Evolutionary conservation across 2,113 vertebrate species (phyloP), one percentile per base, ranked within the genome.

Genomic region (Cinclus cinclus): DNA sequence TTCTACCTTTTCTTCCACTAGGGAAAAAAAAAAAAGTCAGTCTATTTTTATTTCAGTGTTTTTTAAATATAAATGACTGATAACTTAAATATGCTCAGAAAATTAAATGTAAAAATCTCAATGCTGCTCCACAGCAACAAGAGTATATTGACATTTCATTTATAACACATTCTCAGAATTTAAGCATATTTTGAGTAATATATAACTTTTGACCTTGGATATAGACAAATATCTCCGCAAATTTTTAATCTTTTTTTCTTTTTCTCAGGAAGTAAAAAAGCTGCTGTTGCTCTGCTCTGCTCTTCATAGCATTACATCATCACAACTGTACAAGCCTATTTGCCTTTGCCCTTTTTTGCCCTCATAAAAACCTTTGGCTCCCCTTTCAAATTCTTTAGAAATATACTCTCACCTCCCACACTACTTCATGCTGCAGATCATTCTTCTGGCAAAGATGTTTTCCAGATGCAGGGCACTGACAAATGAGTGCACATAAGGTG

Each of bases 381-480:
- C 69, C 68, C 69, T 73, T 96, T 93, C 75, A 90, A 91, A 93
- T 83, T 88, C 83, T 95, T 79, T 25, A 90, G 92, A 97, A 97
- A 94, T 69, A 85, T 49, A 95, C n/a, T 56, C 31, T 92, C 92
- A 85, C 81, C 88, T 96, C 70, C 65, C 84, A 94, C 89, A 86
- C 80, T 68, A 90, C 80, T 87, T 95, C 91, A 91, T 91, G 86
- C 47, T 83, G 60, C 52, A 86, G 89, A 96, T 69, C 62, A 83
- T 89, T 92, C 81, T 94, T 91, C 74, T 2, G 0, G 55, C 58
- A 81, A 76, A 95, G 95, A 97, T 93, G 65, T 82, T 92, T 97
- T 97, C 94, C 96, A 97, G 91, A 97, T 97, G 82, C 92, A 84
- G 41, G 20, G 10, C 74, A 89, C 42, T 93, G 67, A 90, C 94